Conservation (phyloP, 2,888 invertebrate species). For the Netelia fuscicornis region DNA sequence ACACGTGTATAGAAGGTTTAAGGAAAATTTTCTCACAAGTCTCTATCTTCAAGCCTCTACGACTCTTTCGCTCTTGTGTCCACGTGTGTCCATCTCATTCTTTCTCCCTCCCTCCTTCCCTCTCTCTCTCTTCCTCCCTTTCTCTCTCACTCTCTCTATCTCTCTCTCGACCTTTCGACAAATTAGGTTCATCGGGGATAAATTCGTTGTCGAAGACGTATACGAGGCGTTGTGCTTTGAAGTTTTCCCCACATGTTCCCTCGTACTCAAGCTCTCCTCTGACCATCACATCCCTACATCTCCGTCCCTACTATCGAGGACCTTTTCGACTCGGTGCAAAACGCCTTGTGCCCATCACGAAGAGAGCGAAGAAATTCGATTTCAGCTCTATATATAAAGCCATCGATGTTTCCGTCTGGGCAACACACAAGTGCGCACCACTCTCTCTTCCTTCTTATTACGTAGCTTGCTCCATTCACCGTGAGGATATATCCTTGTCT, state of each 20-base stretch:
- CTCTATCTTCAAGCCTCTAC: conserved; percentile 4
- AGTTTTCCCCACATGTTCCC: conserved; percentile 52
- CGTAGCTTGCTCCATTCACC: conserved; percentile 41
- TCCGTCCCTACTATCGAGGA: conserved; percentile 16
- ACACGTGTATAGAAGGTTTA: conserved; percentile 21
- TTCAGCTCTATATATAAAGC: conserved; percentile 17
- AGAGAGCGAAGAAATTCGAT: conserved; percentile 53
- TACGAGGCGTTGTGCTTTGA: conserved; percentile 66
- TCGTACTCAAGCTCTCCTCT: not conserved
- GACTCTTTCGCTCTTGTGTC: not conserved
- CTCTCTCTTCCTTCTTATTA: conserved; percentile 50
- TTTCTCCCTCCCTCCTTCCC: not conserved
- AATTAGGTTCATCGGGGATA: conserved; percentile 69
- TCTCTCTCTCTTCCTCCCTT: not conserved
- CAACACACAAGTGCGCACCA: conserved; percentile 46
- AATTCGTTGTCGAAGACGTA: conserved; percentile 59
- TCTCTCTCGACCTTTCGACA: conserved; percentile 65
- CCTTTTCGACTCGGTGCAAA: conserved; percentile 10
- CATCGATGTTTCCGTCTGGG: conserved; percentile 3
- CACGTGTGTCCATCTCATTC: not conserved
- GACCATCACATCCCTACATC: conserved; percentile 4
- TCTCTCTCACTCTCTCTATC: conserved; percentile 6
- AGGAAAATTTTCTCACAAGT: conserved; percentile 55
- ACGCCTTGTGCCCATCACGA: not conserved
- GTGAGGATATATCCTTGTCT: not conserved